Conservation (phyloP, 2,888 invertebrate genomes). For the Melipona bicolor region DNA sequence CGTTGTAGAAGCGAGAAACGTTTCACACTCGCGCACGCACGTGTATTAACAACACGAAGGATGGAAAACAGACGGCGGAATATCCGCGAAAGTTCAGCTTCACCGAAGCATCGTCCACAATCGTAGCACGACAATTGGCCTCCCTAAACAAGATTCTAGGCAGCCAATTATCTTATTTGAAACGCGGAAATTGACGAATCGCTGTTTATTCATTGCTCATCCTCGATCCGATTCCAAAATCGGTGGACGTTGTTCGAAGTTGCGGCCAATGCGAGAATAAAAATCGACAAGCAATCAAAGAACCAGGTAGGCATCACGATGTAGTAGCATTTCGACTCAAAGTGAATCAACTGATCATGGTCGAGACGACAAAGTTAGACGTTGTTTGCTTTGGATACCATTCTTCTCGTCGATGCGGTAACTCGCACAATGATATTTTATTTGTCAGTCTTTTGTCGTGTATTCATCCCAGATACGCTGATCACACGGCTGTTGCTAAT, state of each 20-base stretch:
- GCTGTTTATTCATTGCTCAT: conserved; percentile 5
- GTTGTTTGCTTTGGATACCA: not conserved
- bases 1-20: conserved; percentile 59
- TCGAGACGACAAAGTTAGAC: not conserved
- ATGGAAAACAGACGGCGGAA: conserved; percentile 58
- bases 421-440: conserved; percentile 16
- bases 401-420: not conserved
- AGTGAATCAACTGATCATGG: not conserved
- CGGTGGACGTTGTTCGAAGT: not conserved
- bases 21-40: conserved; percentile 47
- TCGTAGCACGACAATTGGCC: conserved; percentile 41
- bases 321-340: not conserved
- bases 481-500: not conserved
- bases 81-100: conserved; percentile 70
- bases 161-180: conserved; percentile 38
- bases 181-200: not conserved
- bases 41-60: not conserved
- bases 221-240: conserved; percentile 11
- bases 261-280: not conserved
- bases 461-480: not conserved
- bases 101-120: conserved; percentile 66
- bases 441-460: conserved; percentile 44
- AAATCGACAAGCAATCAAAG: not conserved
- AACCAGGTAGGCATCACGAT: not conserved
- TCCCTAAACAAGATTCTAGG: not conserved